phyloP scores from a whole-genome alignment of 1,140 invertebrate species.

The Maniola jurtina region DNA sequence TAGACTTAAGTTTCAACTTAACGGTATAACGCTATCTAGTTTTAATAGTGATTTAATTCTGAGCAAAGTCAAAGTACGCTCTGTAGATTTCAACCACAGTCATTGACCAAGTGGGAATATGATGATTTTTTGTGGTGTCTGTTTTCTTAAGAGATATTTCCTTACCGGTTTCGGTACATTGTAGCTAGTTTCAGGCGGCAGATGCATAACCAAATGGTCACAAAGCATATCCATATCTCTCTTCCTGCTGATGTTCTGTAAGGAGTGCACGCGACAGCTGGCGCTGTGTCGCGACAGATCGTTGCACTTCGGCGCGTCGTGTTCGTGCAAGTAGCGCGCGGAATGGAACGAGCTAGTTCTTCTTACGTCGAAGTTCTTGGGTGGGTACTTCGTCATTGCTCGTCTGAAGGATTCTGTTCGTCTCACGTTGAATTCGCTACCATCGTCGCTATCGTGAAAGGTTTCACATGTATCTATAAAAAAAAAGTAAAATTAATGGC shows the following conservation, averaged over 20 bases:
- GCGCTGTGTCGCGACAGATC: constrained; percentile 43
- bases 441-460: constrained; percentile 66
- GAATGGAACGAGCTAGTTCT: constrained; percentile 69
- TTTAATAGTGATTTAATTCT: too few species aligned
- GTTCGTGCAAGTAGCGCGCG: constrained; percentile 56
- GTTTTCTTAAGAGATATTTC: background rate
- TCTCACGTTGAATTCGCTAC: constrained; percentile 65
- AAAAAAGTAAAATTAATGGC: background rate
- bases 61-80: too few species aligned
- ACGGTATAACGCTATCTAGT: too few species aligned
- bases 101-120: too few species aligned
- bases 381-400: constrained; percentile 56
- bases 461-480: constrained; percentile 64
- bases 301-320: constrained; percentile 42
- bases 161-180: constrained; percentile 61
- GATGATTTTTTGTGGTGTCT: background rate
- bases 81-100: too few species aligned
- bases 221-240: constrained; percentile 60
- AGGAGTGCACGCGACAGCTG: constrained; percentile 60
- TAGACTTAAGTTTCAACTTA: too few species aligned
- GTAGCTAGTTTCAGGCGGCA: constrained; percentile 62
- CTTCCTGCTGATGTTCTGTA: constrained; percentile 65
- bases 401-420: constrained; percentile 66
- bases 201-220: constrained; percentile 64
- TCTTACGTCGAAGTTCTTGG: constrained; percentile 59